Conservation (phyloP, 1,140 invertebrate genomes). For the Xylocopa sonorina region DNA sequence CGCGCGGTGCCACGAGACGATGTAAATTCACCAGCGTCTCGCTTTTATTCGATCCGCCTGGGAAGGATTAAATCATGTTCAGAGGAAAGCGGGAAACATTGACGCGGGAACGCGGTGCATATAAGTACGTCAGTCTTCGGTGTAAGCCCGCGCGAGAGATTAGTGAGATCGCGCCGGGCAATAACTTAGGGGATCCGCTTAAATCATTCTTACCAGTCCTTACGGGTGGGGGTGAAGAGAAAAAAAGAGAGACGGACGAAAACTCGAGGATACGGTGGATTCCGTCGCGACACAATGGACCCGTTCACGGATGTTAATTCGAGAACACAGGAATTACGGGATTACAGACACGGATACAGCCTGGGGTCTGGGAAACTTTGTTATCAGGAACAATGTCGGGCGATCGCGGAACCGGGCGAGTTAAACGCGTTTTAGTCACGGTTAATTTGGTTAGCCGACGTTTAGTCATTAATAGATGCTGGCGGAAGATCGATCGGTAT, state of each 20-base stretch:
- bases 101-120: neutral
- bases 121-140: conserved; percentile 2
- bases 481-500: conserved; percentile 78
- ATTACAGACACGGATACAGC: neutral
- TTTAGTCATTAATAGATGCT: conserved; percentile 79
- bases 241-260: neutral
- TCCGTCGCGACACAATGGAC: neutral
- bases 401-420: conserved; percentile 55
- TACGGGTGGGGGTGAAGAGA: too few relatives aligned
- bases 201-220: neutral
- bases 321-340: neutral
- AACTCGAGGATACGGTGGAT: neutral
- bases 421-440: conserved; percentile 80
- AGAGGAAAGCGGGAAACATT: conserved; percentile 5
- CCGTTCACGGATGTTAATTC: conserved; percentile 13
- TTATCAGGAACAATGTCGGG: conserved; percentile 43
- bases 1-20: neutral
- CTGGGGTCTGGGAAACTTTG: neutral
- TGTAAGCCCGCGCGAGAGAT: neutral
- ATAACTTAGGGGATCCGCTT: conserved; percentile 8
- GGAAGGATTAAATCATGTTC: conserved; percentile 16
- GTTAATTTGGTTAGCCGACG: conserved; percentile 81
- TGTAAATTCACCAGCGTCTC: conserved; percentile 14
- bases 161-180: neutral
- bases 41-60: neutral